phyloP scores from a whole-genome alignment of 2,113 vertebrate genomes.

The Platichthys stellatus region DNA sequence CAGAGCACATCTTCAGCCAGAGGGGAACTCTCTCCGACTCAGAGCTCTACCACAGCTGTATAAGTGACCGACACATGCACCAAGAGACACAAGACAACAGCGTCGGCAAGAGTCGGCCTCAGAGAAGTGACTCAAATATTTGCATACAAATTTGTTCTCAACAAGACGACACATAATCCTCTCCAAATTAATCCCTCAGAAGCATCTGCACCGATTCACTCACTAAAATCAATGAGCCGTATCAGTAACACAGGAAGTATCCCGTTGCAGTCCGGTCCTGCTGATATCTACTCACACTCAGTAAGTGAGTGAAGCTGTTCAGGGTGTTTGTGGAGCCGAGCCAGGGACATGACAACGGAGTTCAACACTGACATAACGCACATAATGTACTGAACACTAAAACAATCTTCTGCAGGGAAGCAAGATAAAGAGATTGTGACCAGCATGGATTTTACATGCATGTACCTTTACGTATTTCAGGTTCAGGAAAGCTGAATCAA shows the following conservation, averaged over 20 bases:
- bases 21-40: neutral
- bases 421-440: too few relatives aligned
- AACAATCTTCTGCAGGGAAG: neutral
- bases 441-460: too few relatives aligned
- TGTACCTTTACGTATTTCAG: too few relatives aligned
- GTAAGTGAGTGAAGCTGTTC: neutral
- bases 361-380: neutral
- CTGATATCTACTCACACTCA: slow-evolving; percentile 13
- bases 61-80: neutral
- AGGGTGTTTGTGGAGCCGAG: neutral
- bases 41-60: neutral
- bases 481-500: too few relatives aligned
- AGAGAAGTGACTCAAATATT: slow-evolving; percentile 15
- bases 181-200: slow-evolving; percentile 60
- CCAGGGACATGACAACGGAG: neutral
- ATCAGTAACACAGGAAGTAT: slow-evolving; percentile 35
- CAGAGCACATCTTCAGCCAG: slow-evolving; percentile 4
- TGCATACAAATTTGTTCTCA: slow-evolving; percentile 34
- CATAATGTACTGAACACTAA: neutral
- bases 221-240: slow-evolving; percentile 55
- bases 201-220: slow-evolving; percentile 52
- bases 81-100: neutral
- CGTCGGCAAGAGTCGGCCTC: neutral
- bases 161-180: slow-evolving; percentile 52
- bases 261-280: slow-evolving; percentile 1